Evolutionary conservation across 2,113 vertebrate species (phyloP), one percentile per base, ranked within the genome.

Genomic region (Calypte anna): DNA sequence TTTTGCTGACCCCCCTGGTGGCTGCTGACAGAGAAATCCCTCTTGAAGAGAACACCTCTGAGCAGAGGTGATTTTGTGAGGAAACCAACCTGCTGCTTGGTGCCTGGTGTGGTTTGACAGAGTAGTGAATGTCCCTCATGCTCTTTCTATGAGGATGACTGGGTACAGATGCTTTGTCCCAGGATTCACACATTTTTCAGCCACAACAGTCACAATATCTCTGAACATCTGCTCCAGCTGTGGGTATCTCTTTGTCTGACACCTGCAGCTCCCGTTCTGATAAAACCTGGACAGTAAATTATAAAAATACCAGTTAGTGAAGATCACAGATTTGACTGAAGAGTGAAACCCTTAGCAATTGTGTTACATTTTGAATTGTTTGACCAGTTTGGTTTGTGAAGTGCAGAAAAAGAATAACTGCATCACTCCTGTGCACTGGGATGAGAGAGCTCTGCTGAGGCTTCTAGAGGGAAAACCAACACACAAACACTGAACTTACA

Each of bases 61-160:
- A 73, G 66, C 23, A 70, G 31, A 51, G 57, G 31, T 13, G 28
- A 9, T 6, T 8, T 6, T 21, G 31, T 6, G 6, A 28, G 36
- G 28, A 64, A 21, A 10, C 95, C 62, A 68, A 99, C 99, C 98
- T 99, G 99, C 96, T 99, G 99, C 83, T 99, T 99, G 0, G 99
- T 98, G 96, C 98, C 96, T 99, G 99, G 96, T 98, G 98, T 44
- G 99, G 95, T 82, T 99, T 99, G 70, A 99, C 98, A 0, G 99
- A 99, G 96, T 99, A 99, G 97, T 99, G 99, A 77, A 99, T 99
- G 82, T 99, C 99, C 96, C 99, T 99, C 99, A 99, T 36, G 99
- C 99, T 91, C 98, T 97, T 74, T 99, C 99, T 0, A 99, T 99
- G 1, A 99, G 98, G 88, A 87, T 99, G 28, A 99, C 99, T 0